Base-by-base conservation (phyloP, 2,797 vertebrate species). In the Cottoperca gobio region DNA sequence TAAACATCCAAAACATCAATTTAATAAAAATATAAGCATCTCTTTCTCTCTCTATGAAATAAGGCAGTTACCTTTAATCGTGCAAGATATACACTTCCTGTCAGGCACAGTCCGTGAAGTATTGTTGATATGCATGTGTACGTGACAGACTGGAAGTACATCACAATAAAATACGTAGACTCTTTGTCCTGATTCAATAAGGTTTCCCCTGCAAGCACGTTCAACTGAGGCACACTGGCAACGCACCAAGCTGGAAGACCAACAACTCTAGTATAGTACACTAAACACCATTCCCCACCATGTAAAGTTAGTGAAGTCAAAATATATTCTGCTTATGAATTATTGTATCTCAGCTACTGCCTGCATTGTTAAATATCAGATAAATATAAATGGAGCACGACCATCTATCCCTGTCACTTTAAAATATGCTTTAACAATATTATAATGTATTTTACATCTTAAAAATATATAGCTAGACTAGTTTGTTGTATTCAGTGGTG, bases 21-120 rank as follows among this genome's bases (percentile, higher is more conserved):
- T 75, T 86, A 78, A 87, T 81, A 87, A 92, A 94, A 93, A 94
- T 88, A 91, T 86, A 91, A 31, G 13, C 57, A 67, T 79, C 31
- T 89, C 31, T 8, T 26, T 33, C 31, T 33, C 31, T 33, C 60
- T 87, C 81, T 87, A 79, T 87, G 68, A 86, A 85, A 81, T 74
- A 86, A 90, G 85, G 88, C 88, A 86, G 68, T 86, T 58, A 76
- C 39, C 54, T 78, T 84, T 46, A 73, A 46, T 55, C 82, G 73
- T 87, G 81, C 75, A 88, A 59, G 49, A 76, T 78, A 70, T 76
- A n/a, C 66, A 57, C 24, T 57, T 74, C 62, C 70, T 68, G 28
- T 57, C 59, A 82, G 83, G 76, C 79, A 90, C 73, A 59, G 46
- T 79, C 42, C 73, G 23, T 49, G 43, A 84, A 73, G 53, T 65